Evolutionary conservation across 2,113 vertebrate genomes (phyloP).

Genomic region (Mormyrus iriodes): DNA sequence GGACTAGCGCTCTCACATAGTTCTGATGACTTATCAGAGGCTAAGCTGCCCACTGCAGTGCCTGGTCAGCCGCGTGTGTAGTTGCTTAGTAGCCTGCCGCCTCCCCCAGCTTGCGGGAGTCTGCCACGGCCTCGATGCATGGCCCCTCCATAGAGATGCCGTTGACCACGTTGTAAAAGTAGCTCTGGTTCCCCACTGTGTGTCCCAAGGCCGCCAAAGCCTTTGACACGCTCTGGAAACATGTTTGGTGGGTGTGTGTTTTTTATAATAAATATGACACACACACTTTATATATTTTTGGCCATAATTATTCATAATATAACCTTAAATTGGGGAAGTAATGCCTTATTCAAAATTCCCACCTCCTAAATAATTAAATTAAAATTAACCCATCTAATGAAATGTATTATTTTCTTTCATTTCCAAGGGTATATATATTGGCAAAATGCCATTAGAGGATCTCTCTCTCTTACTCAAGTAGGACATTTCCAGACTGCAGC

Average conservation of each 20-base stretch:
- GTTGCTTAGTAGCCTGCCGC: conserved; percentile 70
- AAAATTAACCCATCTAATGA: no score
- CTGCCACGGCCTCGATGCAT: conserved; percentile 71
- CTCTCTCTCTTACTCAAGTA: no score
- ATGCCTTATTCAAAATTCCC: background rate
- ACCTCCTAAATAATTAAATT: background rate
- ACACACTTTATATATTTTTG: no score
- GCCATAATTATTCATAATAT: background rate
- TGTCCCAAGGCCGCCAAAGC: conserved; percentile 62
- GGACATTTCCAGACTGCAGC: no score
- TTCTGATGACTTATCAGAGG: background rate
- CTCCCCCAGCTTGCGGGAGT: conserved; percentile 70
- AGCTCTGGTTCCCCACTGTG: accelerated
- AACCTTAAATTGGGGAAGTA: background rate
- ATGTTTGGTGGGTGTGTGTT: background rate
- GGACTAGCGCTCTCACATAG: background rate
- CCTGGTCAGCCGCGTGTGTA: background rate
- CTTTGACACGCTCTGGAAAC: conserved; percentile 49
- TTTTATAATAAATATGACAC: no score
- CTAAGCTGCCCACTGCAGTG: background rate
- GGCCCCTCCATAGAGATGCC: conserved; percentile 62
- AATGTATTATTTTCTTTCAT: no score
- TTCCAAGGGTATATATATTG: no score
- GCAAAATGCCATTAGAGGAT: no score
- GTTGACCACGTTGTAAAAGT: conserved; percentile 70